A percentile compares a stretch with the other conserved stretches of the same genome.
Conservation (phyloP, 1,140 invertebrate species). For the Bombus confusus region DNA sequence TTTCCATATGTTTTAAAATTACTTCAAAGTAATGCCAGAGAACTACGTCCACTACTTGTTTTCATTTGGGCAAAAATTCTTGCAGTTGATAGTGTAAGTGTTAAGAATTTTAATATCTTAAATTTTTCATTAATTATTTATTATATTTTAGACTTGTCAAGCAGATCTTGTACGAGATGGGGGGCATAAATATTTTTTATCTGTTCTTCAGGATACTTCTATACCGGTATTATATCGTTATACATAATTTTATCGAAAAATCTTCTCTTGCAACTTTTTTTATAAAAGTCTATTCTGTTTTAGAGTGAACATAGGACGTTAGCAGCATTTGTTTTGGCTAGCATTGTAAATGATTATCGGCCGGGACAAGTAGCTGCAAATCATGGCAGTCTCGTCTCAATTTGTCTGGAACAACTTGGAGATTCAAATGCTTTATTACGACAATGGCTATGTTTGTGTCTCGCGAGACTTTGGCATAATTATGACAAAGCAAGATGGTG, state of each 20-base stretch:
- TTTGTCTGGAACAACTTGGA: conserved; percentile 92
- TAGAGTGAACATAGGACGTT: conserved; percentile 93
- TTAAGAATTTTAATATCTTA: not conserved
- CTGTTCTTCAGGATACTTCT: conserved; percentile 92
- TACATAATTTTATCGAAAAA: not conserved
- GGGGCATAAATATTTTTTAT: conserved; percentile 97
- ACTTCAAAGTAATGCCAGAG: conserved; percentile 95
- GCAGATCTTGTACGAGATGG: conserved; percentile 97
- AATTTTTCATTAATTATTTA: conserved; percentile 22
- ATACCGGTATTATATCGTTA: conserved; percentile 87
- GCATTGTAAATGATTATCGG: conserved; percentile 94
- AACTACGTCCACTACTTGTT: conserved; percentile 95
- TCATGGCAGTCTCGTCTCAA: conserved; percentile 93
- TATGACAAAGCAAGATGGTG: conserved; percentile 97
- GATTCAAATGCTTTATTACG: conserved; percentile 87
- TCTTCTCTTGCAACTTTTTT: not conserved
- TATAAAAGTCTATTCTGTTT: conserved; percentile 64
- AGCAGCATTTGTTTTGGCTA: conserved; percentile 95
- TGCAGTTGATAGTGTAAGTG: conserved; percentile 95
- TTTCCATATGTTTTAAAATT: conserved; percentile 99
- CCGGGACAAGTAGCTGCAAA: conserved; percentile 94
- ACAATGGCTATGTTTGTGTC: conserved; percentile 96
- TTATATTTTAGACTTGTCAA: conserved; percentile 90
- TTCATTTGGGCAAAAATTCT: conserved; percentile 99
- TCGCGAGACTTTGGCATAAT: conserved; percentile 97